Evolutionary conservation across 2,797 vertebrate genomes (phyloP).

Genomic region (Falco peregrinus): DNA sequence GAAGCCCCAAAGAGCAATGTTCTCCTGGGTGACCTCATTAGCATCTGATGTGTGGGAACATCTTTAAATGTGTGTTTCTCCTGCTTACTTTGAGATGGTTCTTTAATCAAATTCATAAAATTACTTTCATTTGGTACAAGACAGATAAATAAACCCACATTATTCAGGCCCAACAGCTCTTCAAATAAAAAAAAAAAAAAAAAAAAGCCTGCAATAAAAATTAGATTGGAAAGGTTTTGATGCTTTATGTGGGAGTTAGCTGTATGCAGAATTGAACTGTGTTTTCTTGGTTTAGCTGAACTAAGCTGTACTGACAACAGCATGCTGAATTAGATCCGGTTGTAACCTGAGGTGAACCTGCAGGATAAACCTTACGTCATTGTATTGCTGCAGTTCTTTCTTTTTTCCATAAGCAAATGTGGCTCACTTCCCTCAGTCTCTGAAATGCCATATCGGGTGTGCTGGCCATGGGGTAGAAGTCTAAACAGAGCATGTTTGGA

Average conservation of each 20-base stretch:
- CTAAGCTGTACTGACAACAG: slow-evolving; percentile 65
- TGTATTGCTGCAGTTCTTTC: slow-evolving; percentile 25
- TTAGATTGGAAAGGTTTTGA: slow-evolving; percentile 21
- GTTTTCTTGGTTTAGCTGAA: slow-evolving; percentile 63
- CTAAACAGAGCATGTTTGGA: slow-evolving; percentile 24
- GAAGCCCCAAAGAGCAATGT: neutral
- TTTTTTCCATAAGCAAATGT: neutral
- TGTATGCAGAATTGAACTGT: slow-evolving; percentile 42
- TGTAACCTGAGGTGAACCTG: slow-evolving; percentile 66
- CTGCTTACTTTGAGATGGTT: neutral
- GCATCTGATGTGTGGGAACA: neutral
- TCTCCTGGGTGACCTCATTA: slow-evolving; percentile 4
- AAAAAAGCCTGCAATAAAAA: neutral
- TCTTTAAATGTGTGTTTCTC: neutral
- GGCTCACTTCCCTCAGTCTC: slow-evolving; percentile 32
- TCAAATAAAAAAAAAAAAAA: neutral
- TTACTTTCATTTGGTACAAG: slow-evolving; percentile 22
- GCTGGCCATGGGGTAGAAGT: neutral
- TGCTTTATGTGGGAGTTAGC: slow-evolving; percentile 56
- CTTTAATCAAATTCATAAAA: slow-evolving; percentile 15
- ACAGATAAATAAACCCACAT: neutral
- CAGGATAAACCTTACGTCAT: slow-evolving; percentile 58
- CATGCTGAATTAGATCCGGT: slow-evolving; percentile 61
- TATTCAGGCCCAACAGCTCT: neutral
- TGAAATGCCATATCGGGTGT: neutral